These are phyloP conservation scores for Griposia aprilina DNA, from an alignment of 2,888 invertebrate species.

Conservation along the genomic window DNA sequence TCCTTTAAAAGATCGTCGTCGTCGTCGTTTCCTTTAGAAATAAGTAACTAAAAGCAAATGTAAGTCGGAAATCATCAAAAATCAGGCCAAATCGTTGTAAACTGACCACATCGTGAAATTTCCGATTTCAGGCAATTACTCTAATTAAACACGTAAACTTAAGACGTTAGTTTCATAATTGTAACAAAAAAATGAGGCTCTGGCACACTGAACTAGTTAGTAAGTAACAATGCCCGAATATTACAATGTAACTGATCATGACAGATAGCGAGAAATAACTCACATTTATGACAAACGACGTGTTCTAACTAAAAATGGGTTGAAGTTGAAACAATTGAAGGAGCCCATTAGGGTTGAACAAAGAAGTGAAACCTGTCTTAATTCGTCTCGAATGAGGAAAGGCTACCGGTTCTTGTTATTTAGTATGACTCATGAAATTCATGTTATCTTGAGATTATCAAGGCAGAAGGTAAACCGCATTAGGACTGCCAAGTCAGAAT, in stretches of 20 bases:
- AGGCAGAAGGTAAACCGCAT: slow-evolving; percentile 38
- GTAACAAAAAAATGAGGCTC: slow-evolving; percentile 57
- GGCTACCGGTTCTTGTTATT: slow-evolving; percentile 48
- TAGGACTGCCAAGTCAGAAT: slow-evolving; percentile 34
- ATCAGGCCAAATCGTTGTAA: slow-evolving; percentile 26
- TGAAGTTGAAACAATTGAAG: slow-evolving; percentile 51
- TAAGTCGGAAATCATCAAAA: slow-evolving; percentile 26
- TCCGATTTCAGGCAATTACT: slow-evolving; percentile 57
- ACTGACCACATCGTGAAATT: slow-evolving; percentile 53
- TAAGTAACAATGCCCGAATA: slow-evolving; percentile 62
- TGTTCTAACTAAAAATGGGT: slow-evolving; percentile 56
- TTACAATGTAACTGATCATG: slow-evolving; percentile 67
- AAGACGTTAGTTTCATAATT: slow-evolving; percentile 61
- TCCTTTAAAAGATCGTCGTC: no score
- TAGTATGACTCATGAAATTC: slow-evolving; percentile 60
- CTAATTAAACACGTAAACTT: slow-evolving; percentile 67
- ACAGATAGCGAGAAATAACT: slow-evolving; percentile 62
- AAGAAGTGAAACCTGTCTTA: slow-evolving; percentile 52
- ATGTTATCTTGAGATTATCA: slow-evolving; percentile 58
- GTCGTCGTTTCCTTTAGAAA: no score
- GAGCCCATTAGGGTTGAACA: slow-evolving; percentile 56
- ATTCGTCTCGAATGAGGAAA: slow-evolving; percentile 46
- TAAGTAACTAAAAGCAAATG: background rate
- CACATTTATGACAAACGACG: slow-evolving; percentile 60
- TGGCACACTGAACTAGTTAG: slow-evolving; percentile 63